Conservation (phyloP, 2,888 invertebrate species). For the Siphonodentalium dalli region DNA sequence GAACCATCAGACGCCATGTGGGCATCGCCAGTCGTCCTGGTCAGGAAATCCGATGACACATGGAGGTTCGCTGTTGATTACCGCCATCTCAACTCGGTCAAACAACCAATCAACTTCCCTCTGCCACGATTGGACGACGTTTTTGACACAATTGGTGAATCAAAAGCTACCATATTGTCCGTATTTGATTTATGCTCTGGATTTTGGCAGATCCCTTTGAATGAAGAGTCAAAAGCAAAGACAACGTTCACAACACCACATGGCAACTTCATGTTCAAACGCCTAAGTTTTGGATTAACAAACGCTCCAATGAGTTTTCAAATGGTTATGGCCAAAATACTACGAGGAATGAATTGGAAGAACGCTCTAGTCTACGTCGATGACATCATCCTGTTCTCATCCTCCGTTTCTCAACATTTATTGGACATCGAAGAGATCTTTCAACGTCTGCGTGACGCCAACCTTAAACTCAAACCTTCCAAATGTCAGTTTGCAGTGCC, state of each 20-base stretch:
- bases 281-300: constrained; percentile 30
- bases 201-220: constrained; percentile 30
- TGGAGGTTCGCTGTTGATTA: constrained; percentile 32
- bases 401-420: constrained; percentile 27
- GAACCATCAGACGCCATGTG: constrained; percentile 25
- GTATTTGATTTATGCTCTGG: constrained; percentile 26
- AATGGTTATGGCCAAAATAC: constrained; percentile 26
- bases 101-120: constrained; percentile 23
- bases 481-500: constrained; percentile 29
- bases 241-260: constrained; percentile 30
- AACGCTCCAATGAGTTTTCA: constrained; percentile 25
- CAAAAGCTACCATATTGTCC: constrained; percentile 15
- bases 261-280: constrained; percentile 26
- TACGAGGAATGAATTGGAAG: constrained; percentile 30
- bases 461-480: constrained; percentile 27
- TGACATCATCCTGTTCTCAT: constrained; percentile 27
- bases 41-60: constrained; percentile 22
- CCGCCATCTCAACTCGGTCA: constrained; percentile 23
- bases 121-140: constrained; percentile 26
- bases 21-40: constrained; percentile 28
- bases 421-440: constrained; percentile 26
- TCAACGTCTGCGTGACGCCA: constrained; percentile 23
- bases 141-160: constrained; percentile 21
- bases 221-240: constrained; percentile 18
- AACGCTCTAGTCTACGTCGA: constrained; percentile 32